A percentile compares a stretch with the other conserved stretches of the same genome.
These are phyloP conservation scores for Troides aeacus DNA, from an alignment of 2,888 invertebrate species.

Conservation along the genomic window DNA sequence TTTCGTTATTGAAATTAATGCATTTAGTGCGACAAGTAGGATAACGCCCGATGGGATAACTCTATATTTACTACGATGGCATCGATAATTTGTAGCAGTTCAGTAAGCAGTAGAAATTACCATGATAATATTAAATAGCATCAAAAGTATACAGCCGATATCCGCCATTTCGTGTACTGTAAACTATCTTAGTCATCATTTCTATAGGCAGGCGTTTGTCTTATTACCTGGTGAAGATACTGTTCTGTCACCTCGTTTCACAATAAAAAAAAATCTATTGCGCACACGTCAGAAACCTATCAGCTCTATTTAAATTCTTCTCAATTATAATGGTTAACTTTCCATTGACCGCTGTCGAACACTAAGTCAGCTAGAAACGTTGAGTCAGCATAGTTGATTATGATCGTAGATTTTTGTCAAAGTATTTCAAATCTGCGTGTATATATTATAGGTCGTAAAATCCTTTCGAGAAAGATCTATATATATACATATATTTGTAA, in stretches of 20 bases:
- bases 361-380: background rate
- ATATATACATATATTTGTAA: too few species aligned
- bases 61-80: background rate
- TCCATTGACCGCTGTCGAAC: too few species aligned
- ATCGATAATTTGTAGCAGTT: background rate
- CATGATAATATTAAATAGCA: background rate
- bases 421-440: background rate
- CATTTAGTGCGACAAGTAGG: background rate
- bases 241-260: too few species aligned
- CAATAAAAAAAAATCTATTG: too few species aligned
- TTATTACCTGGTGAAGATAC: background rate
- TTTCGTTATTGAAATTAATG: conserved; percentile 12
- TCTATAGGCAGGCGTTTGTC: background rate
- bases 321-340: too few species aligned
- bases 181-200: background rate
- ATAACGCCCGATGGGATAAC: background rate
- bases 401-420: background rate
- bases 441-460: too few species aligned
- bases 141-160: background rate
- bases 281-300: too few species aligned
- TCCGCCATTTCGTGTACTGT: background rate
- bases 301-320: too few species aligned
- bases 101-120: background rate
- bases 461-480: too few species aligned
- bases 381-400: background rate